Evolutionary conservation across 1,140 invertebrate species (phyloP), one percentile per base, ranked within the genome.

Genomic region (Drosophila orena): DNA sequence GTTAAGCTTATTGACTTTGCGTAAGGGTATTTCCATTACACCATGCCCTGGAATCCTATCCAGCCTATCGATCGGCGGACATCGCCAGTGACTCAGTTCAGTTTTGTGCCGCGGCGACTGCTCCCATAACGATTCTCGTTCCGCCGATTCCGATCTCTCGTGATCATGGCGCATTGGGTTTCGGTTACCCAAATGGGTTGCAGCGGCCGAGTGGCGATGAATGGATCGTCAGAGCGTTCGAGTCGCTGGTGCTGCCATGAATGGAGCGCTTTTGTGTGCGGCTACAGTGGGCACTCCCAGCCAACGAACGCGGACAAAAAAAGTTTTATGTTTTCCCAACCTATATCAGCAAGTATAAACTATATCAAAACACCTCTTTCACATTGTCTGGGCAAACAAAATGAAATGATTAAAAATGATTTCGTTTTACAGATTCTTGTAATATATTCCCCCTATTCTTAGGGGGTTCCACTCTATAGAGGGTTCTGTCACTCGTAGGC

Each of bases 151-250:
- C 50, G 60, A 81, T 79, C 77, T 66, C 43, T 55, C 52, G 38
- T 58, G 81, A 80, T 80, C 81, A 86, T 77, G 81, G 61, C 71
- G 65, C 81, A 85, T 86, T 84, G 58, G 77, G 30, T 80, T 64
- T 69, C 6, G 20, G 55, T 14, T 43, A 35, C 4, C 24, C 24
- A 27, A 27, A 27, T 27, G 24, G 11, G 42, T 14, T 43, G 40
- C 34, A 22, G 27, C 62, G 44, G 44, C 6, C 44, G 43, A 47
- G 44, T 47, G 44, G 44, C 46, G 37, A 65, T 68, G 62, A 69
- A 68, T 70, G 62, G 59, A 66, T 65, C 64, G 59, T 42, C 64
- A 52, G 43, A 62, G 35, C 27, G 43, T 10, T 50, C 24, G 8
- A 30, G 11, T 30, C 34, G 24, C 7, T 20, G 38, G 42, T 4